A percentile compares a stretch with the other conserved stretches of the same genome.
Conservation (phyloP, 1,140 invertebrate genomes). For the Ceratoteleas bidentatus region DNA sequence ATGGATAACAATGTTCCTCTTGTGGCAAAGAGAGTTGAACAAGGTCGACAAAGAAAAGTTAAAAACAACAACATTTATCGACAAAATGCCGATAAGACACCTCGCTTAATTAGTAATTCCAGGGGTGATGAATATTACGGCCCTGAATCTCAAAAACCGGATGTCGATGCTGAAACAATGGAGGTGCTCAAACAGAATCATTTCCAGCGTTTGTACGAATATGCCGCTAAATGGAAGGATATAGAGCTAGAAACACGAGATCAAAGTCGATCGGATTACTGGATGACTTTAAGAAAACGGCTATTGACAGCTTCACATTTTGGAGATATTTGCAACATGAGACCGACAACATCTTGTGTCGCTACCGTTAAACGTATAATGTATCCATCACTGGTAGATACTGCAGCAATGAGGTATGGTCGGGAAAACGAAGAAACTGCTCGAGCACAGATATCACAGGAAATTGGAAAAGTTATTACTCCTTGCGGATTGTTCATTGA, state of each 20-base stretch:
- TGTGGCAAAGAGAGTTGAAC: not conserved
- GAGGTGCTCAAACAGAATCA: not conserved
- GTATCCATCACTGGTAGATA: conserved; percentile 52
- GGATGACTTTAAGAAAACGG: conserved; percentile 64
- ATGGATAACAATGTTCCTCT: not conserved
- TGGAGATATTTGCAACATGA: conserved; percentile 68
- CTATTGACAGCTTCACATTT: conserved; percentile 76
- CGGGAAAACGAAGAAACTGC: conserved; percentile 70
- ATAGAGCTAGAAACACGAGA: conserved; percentile 13
- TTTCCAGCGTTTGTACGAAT: not conserved
- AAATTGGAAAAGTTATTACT: conserved; percentile 1
- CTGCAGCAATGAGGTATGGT: conserved; percentile 63
- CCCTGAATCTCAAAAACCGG: conserved; percentile 41
- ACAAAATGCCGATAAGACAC: not conserved
- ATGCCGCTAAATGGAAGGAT: not conserved
- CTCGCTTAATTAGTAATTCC: not conserved
- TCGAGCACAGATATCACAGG: conserved; percentile 62
- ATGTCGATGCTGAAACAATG: conserved; percentile 23
- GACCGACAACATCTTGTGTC: conserved; percentile 60
- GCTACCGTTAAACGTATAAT: conserved; percentile 69
- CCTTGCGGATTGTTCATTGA: conserved; percentile 77
- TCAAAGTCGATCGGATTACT: conserved; percentile 68
- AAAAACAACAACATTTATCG: conserved; percentile 2
- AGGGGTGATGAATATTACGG: conserved; percentile 60
- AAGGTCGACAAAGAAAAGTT: conserved; percentile 13